A percentile compares a stretch with the other conserved stretches of the same genome.
These are phyloP conservation scores for Kradibia gibbosae DNA, from an alignment of 1,140 invertebrate species.

Conservation along the genomic window DNA sequence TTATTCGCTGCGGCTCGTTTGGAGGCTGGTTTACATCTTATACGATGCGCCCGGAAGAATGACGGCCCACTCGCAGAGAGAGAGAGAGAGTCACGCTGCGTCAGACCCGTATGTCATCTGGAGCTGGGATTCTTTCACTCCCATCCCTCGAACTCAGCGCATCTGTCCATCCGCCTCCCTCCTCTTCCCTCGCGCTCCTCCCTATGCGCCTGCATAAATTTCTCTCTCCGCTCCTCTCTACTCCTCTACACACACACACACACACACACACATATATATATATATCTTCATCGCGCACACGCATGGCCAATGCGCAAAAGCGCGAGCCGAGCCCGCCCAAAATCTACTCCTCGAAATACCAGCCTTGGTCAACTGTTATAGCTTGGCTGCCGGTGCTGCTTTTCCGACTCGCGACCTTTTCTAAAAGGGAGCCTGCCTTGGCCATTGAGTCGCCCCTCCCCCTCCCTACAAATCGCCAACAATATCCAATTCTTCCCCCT, in stretches of 20 bases:
- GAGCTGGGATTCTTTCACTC: slow-evolving; percentile 53
- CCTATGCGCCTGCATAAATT: background rate
- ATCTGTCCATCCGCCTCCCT: too few species aligned
- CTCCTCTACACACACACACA: background rate
- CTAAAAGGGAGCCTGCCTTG: background rate
- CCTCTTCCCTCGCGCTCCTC: background rate
- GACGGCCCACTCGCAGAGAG: slow-evolving; percentile 49
- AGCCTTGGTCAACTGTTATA: too few species aligned
- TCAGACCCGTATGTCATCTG: slow-evolving; percentile 68
- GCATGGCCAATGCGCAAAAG: background rate
- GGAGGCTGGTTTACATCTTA: slow-evolving; percentile 63
- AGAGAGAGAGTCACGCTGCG: slow-evolving; percentile 64
- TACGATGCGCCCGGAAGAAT: slow-evolving; percentile 53
- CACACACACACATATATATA: background rate
- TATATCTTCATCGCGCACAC: background rate
- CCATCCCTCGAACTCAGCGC: background rate
- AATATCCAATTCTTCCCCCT: background rate
- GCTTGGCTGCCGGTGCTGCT: background rate
- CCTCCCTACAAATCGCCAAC: background rate
- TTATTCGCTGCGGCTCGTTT: slow-evolving; percentile 65
- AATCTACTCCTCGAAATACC: too few species aligned
- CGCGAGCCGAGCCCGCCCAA: background rate
- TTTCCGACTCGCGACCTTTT: background rate
- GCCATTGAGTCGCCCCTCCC: background rate
- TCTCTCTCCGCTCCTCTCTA: background rate